These are phyloP conservation scores for Piezodorus guildinii DNA, from an alignment of 1,140 invertebrate species.

Conservation along the genomic window DNA sequence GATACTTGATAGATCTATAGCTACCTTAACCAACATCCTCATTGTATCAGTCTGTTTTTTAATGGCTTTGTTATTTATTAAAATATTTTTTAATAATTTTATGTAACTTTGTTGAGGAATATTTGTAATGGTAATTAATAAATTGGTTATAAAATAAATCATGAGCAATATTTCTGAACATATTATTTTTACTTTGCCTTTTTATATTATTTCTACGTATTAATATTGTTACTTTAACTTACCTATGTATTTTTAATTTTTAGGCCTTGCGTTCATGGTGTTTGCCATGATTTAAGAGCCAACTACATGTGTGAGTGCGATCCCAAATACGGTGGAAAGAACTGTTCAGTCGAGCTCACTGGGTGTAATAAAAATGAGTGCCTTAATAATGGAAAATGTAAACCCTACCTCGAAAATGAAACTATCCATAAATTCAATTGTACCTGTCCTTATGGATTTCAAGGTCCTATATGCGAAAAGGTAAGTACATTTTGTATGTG, in stretches of 20 bases:
- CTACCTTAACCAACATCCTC: not conserved
- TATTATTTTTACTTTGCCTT: too few species aligned
- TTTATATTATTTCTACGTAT: too few species aligned
- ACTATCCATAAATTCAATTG: constrained; percentile 74
- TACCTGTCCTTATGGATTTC: constrained; percentile 65
- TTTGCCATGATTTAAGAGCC: constrained; percentile 61
- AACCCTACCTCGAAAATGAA: constrained; percentile 64
- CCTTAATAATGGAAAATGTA: constrained; percentile 70
- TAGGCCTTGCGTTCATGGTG: constrained; percentile 65
- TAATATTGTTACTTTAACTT: too few species aligned
- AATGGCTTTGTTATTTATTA: not conserved
- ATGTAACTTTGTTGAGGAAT: too few species aligned
- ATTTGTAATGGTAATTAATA: too few species aligned
- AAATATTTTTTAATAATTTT: too few species aligned
- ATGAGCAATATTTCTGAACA: too few species aligned
- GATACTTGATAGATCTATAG: too few species aligned
- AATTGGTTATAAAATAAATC: too few species aligned
- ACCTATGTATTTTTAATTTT: too few species aligned
- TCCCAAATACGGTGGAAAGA: constrained; percentile 74
- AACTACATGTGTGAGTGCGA: constrained; percentile 73
- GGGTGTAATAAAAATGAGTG: constrained; percentile 65
- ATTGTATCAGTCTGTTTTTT: not conserved
- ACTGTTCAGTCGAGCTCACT: constrained; percentile 70
- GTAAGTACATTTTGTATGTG: constrained; percentile 32
- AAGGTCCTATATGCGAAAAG: constrained; percentile 63